Evolutionary conservation across 1,140 invertebrate genomes (phyloP), one percentile per base, ranked within the genome.

Genomic region (Adoxophyes honmai): DNA sequence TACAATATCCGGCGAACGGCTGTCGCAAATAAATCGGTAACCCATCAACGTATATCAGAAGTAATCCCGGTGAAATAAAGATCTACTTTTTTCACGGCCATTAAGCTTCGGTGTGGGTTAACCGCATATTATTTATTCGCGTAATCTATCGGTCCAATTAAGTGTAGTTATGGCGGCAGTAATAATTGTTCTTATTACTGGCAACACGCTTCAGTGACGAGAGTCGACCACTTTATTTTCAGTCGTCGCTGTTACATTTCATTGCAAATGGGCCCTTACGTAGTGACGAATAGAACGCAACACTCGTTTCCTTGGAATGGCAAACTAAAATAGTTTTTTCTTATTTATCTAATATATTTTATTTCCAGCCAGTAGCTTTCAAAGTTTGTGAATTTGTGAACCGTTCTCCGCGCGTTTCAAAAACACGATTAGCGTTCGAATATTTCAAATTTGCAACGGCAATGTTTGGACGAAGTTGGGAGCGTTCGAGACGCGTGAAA

Each of bases 111-210:
- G 60, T 62, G 52, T 57, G 56, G 57, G 55, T 57, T 61, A 57
- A 62, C 51, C 55, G 51, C 34, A 57, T 68, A 73, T 70, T 75
- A 73, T 73, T 75, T 73, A 81, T 79, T 75, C 74, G 73, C 59
- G 74, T 76, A 83, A 80, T 71, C 76, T 76, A 68, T 74, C 67
- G 65, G 52, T 72, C 77, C 78, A 81, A 82, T 82, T 82, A 82
- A 76, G 65, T 71, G 68, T 73, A 70, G 68, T 77, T 69, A 77
- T 69, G 59, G 64, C 59, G 60, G 59, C 73, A 63, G 63, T 72
- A 75, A 82, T 81, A 73, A 73, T 77, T 78, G 65, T 66, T 75
- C 71, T 76, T 77, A 73, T 64, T 72, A 70, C 62, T 64, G 51
- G 65, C 58, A 68, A 60, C 67, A 78, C 69, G 70, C 64, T 74